phyloP scores from a whole-genome alignment of 2,888 invertebrate species.

The Tubulanus polymorphus region DNA sequence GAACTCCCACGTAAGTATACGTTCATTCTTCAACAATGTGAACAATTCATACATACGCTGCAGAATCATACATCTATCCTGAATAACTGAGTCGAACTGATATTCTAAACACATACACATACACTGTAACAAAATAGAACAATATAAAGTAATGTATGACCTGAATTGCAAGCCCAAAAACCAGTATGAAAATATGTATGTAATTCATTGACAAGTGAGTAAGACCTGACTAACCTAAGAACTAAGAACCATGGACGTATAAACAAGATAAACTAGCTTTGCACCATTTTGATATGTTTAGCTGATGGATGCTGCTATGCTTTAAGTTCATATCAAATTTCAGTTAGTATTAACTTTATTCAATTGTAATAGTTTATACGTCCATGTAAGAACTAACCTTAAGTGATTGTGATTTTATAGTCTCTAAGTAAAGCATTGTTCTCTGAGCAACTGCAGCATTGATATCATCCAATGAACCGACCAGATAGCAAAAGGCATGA shows the following conservation, averaged over 20 bases:
- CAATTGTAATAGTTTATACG: no score
- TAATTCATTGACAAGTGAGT: no score
- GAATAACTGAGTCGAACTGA: constrained; percentile 95
- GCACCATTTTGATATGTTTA: no score
- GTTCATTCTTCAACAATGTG: constrained; percentile 84
- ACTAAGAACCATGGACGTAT: no score
- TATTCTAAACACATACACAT: constrained; percentile 91
- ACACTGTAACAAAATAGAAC: constrained; percentile 54
- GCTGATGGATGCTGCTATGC: no score
- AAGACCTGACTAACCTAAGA: no score
- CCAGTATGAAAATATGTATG: no score
- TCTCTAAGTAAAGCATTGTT: constrained; percentile 86
- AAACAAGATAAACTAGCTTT: no score
- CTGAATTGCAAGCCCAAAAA: no score
- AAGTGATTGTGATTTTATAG: constrained; percentile 84
- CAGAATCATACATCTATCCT: constrained; percentile 93
- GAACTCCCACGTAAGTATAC: constrained; percentile 94
- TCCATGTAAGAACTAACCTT: constrained; percentile 69
- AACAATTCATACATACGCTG: constrained; percentile 92
- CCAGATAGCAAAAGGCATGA: constrained; percentile 93
- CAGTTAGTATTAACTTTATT: no score
- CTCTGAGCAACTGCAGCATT: constrained; percentile 93
- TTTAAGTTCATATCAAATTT: no score
- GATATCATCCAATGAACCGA: constrained; percentile 92
- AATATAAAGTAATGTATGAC: no score